These are phyloP conservation scores for Apoderus coryli DNA, from an alignment of 2,888 invertebrate species.

Conservation along the genomic window DNA sequence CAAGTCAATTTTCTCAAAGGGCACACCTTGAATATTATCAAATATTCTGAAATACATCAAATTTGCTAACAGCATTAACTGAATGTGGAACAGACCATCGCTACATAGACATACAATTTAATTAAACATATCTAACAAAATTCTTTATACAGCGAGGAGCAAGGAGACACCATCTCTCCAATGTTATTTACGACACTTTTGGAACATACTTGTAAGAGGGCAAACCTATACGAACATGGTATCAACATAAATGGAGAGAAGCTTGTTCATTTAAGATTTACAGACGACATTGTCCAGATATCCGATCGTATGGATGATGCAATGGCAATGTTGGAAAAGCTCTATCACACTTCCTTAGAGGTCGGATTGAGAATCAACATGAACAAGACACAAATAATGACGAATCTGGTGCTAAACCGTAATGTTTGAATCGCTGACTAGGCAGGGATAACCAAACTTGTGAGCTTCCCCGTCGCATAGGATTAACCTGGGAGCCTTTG, in stretches of 20 bases:
- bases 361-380: conserved; percentile 5
- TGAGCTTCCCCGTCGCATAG: too few relatives aligned
- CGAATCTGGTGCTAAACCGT: conserved; percentile 5
- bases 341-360: conserved; percentile 5
- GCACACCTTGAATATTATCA: too few relatives aligned
- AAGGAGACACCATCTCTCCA: too few relatives aligned
- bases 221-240: too few relatives aligned
- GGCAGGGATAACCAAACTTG: too few relatives aligned
- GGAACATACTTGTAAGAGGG: conserved; percentile 5
- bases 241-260: conserved; percentile 6
- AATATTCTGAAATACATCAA: too few relatives aligned
- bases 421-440: conserved; percentile 4
- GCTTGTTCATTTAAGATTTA: conserved; percentile 6
- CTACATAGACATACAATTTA: too few relatives aligned
- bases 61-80: conserved; percentile 4
- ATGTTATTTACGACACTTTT: conserved; percentile 4
- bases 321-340: conserved; percentile 4
- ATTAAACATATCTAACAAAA: too few relatives aligned
- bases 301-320: conserved; percentile 7
- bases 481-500: too few relatives aligned
- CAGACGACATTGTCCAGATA: conserved; percentile 7
- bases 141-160: conserved; percentile 4
- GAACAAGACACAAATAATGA: conserved; percentile 5
- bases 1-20: too few relatives aligned
- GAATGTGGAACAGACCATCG: conserved; percentile 4